Conservation (phyloP, 2,797 vertebrate species). For the Cygnus olor region DNA sequence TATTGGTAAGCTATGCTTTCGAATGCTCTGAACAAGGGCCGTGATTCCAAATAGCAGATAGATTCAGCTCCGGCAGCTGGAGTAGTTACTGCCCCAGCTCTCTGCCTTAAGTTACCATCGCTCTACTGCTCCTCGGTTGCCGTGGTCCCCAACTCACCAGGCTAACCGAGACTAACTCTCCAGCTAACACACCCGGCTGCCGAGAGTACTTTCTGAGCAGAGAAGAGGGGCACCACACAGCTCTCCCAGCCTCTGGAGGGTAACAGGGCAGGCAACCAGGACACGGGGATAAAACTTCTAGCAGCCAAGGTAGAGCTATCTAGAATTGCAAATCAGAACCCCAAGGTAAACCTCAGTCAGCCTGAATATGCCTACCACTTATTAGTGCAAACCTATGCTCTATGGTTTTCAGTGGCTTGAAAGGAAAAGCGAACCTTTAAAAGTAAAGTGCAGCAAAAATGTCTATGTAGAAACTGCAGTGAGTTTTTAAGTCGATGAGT, state of each 20-base stretch:
- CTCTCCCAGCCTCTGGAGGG: not conserved
- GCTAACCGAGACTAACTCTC: not conserved
- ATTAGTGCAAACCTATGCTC: slow-evolving; percentile 50
- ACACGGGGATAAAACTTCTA: not conserved
- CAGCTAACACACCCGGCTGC: not conserved
- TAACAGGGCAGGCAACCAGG: not conserved
- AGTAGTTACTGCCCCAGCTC: not conserved
- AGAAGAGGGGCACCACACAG: not conserved
- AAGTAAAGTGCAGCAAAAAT: slow-evolving; percentile 71
- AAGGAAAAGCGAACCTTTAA: slow-evolving; percentile 67
- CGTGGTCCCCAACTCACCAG: not conserved
- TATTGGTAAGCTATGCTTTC: slow-evolving; percentile 24
- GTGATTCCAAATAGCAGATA: not conserved
- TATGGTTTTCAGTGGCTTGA: slow-evolving; percentile 60
- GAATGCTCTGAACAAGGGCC: slow-evolving; percentile 3
- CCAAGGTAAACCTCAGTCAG: not conserved
- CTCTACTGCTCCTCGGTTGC: not conserved
- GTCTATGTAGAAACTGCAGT: slow-evolving; percentile 36
- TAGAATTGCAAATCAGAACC: slow-evolving; percentile 4
- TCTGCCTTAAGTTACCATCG: not conserved
- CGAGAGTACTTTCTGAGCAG: not conserved
- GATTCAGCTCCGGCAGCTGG: not conserved
- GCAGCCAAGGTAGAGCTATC: not conserved
- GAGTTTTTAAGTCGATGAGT: slow-evolving; percentile 11
- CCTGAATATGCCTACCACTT: slow-evolving; percentile 4